Percentiles rank a stretch among this genome's conserved stretches.
Conservation (phyloP, 1,140 invertebrate species). For the Protaetia brevitarsis region DNA sequence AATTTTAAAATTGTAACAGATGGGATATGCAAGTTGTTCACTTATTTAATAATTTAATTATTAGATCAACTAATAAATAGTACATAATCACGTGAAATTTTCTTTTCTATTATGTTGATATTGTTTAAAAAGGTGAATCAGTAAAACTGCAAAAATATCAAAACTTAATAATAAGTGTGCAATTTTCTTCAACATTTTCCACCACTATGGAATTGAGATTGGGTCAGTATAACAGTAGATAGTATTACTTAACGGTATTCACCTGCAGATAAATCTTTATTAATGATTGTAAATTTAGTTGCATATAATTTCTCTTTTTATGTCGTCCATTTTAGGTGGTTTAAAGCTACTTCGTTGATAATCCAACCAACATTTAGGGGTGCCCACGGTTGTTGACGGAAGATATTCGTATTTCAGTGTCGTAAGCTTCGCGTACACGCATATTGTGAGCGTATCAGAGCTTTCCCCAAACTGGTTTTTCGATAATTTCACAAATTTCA, state of each 20-base stretch:
- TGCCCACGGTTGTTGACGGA: too few relatives aligned
- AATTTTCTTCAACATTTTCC: constrained; percentile 9
- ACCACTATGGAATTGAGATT: not conserved
- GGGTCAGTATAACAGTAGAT: not conserved
- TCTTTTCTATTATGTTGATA: not conserved
- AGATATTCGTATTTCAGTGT: too few relatives aligned
- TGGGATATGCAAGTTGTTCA: not conserved
- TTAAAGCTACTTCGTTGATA: constrained; percentile 41
- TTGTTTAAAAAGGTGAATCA: not conserved
- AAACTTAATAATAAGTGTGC: not conserved
- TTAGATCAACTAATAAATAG: not conserved
- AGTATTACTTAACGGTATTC: not conserved
- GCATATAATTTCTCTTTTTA: constrained; percentile 10
- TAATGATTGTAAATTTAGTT: not conserved
- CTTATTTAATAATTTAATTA: not conserved
- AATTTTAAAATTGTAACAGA: not conserved
- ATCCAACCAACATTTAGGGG: too few relatives aligned
- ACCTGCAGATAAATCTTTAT: not conserved
- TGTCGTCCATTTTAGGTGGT: constrained; percentile 33
- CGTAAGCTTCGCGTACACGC: too few relatives aligned
- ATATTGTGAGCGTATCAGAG: too few relatives aligned
- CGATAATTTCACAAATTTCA: too few relatives aligned
- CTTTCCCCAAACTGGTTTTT: too few relatives aligned
- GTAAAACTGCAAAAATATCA: not conserved
- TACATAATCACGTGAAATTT: not conserved